Base-by-base conservation (phyloP, 2,888 invertebrate genomes). In the Augiades crinisus region DNA sequence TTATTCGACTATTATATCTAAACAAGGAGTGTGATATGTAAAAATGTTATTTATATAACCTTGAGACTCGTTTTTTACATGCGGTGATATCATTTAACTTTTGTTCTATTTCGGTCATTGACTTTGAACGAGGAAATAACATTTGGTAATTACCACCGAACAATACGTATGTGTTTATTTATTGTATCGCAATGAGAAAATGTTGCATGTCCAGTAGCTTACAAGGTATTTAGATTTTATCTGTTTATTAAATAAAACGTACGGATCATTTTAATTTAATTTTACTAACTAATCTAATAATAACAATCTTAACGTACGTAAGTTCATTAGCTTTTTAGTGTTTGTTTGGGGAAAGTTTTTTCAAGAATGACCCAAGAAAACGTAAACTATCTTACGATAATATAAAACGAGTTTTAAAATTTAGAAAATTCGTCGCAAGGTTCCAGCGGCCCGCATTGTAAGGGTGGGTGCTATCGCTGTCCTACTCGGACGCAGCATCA, bases 401-500 rank as follows among this genome's bases (percentile, higher is more conserved):
- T 55, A 53, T 76, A 73, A 74, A 75, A 76, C 66, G 67, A 72
- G 75, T 79, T 81, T 84, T 84, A 81, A 87, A 87, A 81, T 85
- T 86, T 81, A 77, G 77, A 82, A 79, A 80, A 77, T 79, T 79
- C 77, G 80, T 81, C 80, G 86, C 79, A 82, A 79, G 77, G 83
- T 78, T 80, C 75, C 71, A 79, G 77, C 82, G 80, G 82, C 85
- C 87, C 88, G 89, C 85, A 86, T 82, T 78, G 83, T 83, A 83
- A 85, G 88, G 87, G 88, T 87, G 86, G 88, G 82, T 82, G 85
- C 78, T 88, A 88, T 86, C 81, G 87, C 88, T 75, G 63, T 89
- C 88, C 87, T 70, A 81, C 88, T 89, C 88, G 88, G 88, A 88
- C 89, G 83, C 87, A 88, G 88, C 89, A 83, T 88, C 88, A 83